Evolutionary conservation across 2,888 invertebrate species (phyloP).

Genomic region (Ceriagrion tenellum): DNA sequence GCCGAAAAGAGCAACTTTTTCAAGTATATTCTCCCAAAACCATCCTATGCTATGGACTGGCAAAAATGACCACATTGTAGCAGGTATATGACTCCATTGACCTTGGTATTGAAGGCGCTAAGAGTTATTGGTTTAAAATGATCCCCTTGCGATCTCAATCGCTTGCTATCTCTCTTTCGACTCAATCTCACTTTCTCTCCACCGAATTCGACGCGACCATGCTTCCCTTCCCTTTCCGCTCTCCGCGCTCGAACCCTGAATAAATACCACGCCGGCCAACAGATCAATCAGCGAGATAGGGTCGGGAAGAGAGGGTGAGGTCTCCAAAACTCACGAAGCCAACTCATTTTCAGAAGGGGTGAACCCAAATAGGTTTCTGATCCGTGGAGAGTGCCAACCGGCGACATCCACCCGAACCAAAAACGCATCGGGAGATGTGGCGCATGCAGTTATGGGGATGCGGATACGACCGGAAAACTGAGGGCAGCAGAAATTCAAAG

Average conservation of each 20-base stretch:
- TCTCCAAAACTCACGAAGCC: not conserved
- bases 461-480: not conserved
- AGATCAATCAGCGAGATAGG: slow-evolving; percentile 10
- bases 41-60: too few species aligned
- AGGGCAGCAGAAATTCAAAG: not conserved
- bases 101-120: not conserved
- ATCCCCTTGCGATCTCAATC: not conserved
- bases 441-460: not conserved
- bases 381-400: not conserved
- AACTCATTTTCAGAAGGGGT: not conserved
- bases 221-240: too few species aligned
- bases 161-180: not conserved
- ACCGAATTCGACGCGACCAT: not conserved
- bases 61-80: not conserved
- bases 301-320: not conserved
- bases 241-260: not conserved
- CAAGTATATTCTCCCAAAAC: too few species aligned
- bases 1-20: too few species aligned
- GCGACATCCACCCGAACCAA: not conserved
- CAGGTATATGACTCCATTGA: not conserved
- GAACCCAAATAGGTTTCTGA: not conserved
- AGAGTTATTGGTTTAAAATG: not conserved
- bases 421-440: not conserved
- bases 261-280: not conserved
- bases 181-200: not conserved